Percentiles rank a stretch among this genome's conserved stretches.
Evolutionary conservation across 2,888 invertebrate species (phyloP).

Genomic region (Adineta ricciae): DNA sequence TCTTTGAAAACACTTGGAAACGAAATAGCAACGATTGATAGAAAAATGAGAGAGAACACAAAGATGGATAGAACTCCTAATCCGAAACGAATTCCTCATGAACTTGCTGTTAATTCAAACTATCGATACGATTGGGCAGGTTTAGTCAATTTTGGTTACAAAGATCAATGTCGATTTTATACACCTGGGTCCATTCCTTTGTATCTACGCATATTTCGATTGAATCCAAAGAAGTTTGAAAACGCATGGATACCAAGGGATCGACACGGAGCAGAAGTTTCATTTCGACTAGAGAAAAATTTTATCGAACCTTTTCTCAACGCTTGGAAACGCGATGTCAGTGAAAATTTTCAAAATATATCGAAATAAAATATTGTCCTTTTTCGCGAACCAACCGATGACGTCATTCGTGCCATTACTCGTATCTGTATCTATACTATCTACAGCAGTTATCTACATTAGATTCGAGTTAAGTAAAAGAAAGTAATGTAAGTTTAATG

Average conservation of each 20-base stretch:
- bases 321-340: background rate
- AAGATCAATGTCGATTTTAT: constrained; percentile 13
- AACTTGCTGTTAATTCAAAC: constrained; percentile 1
- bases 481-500: too few relatives aligned
- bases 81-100: background rate
- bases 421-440: too few relatives aligned
- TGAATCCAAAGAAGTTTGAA: background rate
- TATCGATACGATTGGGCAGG: background rate
- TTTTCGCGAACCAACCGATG: too few relatives aligned
- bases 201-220: constrained; percentile 1
- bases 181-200: background rate
- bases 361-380: background rate
- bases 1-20: background rate
- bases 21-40: background rate
- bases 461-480: too few relatives aligned
- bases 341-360: constrained; percentile 1
- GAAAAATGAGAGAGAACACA: background rate
- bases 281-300: background rate
- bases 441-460: too few relatives aligned
- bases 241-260: background rate
- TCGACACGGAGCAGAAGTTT: background rate
- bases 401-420: too few relatives aligned
- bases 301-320: background rate
- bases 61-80: background rate
- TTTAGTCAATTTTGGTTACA: constrained; percentile 9